phyloP scores from a whole-genome alignment of 1,140 invertebrate species.

The Trichoplusia ni region DNA sequence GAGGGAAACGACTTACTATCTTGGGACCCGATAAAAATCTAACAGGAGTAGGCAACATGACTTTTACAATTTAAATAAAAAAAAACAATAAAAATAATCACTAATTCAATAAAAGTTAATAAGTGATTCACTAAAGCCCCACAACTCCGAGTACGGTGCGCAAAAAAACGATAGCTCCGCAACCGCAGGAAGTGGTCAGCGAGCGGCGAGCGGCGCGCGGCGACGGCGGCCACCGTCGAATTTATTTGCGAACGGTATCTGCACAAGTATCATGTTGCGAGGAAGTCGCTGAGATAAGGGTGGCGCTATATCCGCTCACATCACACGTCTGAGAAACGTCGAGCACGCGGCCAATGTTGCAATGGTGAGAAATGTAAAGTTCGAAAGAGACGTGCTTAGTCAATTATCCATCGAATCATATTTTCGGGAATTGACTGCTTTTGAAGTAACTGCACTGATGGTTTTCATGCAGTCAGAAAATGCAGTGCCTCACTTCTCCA shows the following conservation, averaged over 20 bases:
- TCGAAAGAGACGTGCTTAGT: not conserved
- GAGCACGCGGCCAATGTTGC: not conserved
- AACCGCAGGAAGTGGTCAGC: slow-evolving; percentile 41
- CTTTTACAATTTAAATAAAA: no score
- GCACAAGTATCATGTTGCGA: slow-evolving; percentile 41
- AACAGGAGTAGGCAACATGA: no score
- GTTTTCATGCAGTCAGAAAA: no score
- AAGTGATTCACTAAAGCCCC: slow-evolving; percentile 30
- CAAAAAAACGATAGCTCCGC: slow-evolving; percentile 14
- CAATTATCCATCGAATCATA: no score
- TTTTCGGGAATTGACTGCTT: no score
- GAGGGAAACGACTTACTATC: no score
- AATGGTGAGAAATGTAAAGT: not conserved
- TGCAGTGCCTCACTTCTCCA: no score
- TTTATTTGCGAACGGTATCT: slow-evolving; percentile 41
- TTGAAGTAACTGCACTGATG: no score
- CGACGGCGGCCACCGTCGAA: slow-evolving; percentile 36
- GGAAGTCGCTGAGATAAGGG: slow-evolving; percentile 50
- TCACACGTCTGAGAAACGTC: slow-evolving; percentile 7
- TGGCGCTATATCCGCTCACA: slow-evolving; percentile 37
- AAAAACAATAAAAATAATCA: not conserved
- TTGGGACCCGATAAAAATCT: no score
- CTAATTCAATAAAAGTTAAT: no score
- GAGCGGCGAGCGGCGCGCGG: no score
- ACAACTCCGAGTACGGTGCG: slow-evolving; percentile 15